Evolutionary conservation across 1,140 invertebrate species (phyloP), one percentile per base, ranked within the genome.

Genomic region (Aleiodes sp.): DNA sequence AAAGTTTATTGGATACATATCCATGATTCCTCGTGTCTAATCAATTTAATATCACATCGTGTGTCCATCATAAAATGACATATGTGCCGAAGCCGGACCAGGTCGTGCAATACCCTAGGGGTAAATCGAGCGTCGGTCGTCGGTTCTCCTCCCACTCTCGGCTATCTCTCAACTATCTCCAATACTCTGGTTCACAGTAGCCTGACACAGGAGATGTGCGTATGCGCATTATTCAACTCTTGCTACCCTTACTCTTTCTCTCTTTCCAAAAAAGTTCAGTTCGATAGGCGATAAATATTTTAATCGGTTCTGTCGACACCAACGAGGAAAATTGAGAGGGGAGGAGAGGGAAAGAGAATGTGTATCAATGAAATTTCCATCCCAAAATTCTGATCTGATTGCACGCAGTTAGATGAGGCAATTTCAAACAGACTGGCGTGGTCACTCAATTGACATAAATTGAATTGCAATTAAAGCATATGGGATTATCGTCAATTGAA

Each of bases 81-180:
- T 35, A 35, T 10, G 31, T 35, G 31, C 31, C 31, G 31, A 35
- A 6, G 31, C 10, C 10, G 4, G 31, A 35, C 31, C 31, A 4
- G 10, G 31, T 4, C 31, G 31, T 35, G n/a, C 39, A n/a, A n/a
- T 41, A 41, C n/a, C 46, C 46, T 52, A 4, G 46, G 46, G 21
- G 21, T 52, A 24, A 52, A 52, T 52, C 46, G 46, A 52, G 19
- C 46, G 7, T 24, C 46, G 26, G 6, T 21, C 14, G 8, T 52
- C 46, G 46, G n/a, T n/a, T 24, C 21, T 16, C 19, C 46, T 2
- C 46, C 46, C 46, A 16, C n/a, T 16, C 39, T 16, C 21, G n/a
- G n/a, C 46, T 16, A 52, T 52, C 46, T 52, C 46, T 52, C 46
- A 52, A 52, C 46, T 52, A 52, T 24, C 46, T 16, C 46, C 46